Base-by-base conservation (phyloP, 2,888 invertebrate genomes). In the Gymnocheta viridis region DNA sequence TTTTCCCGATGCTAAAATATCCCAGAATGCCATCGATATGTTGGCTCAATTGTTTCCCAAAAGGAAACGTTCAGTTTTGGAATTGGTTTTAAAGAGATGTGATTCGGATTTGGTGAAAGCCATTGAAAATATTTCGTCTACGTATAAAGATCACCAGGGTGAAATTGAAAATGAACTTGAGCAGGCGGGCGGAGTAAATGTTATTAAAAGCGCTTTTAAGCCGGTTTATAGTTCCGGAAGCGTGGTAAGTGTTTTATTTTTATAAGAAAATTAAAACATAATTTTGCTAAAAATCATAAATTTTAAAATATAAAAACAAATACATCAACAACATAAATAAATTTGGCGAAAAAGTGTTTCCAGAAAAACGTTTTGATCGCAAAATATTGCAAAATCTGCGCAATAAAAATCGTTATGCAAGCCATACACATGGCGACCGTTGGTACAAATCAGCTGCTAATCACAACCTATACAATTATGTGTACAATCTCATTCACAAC, bases 1-100 rank as follows among this genome's bases (percentile, higher is more conserved):
- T 5, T 27, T 62, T 22, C 17, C 60, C 2, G 47, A 56, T 35
- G 6, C 29, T 1, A 76, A 72, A 41, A 95, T 96, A 9, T 95
- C 96, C 78, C 94, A 95, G 22, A 95, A 95, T 66, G 95, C 96
- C 73, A 92, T 96, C 88, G 98, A 98, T 87, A 97, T 98, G 93
- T 93, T 99, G 51, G 94, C 96, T 12, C 95, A 97, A 86, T 93
- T 99, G 41, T 99, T 98, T 90, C 98, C 98, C 0, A 96, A 96
- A 88, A 96, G 97, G 88, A 97, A 97, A 90, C 93, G 96, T 1
- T 95, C 97, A 0, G 97, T 98, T 1, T 92, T 99, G 67, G 98
- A 98, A 90, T 92, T 98, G 86, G 97, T 98, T n/a, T 93, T 98
- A 56, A 96, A 97, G 86, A 95, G 98, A 41, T 98, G 98, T 91